Conservation (phyloP, 2,797 vertebrate species). For the Manis pentadactyla region DNA sequence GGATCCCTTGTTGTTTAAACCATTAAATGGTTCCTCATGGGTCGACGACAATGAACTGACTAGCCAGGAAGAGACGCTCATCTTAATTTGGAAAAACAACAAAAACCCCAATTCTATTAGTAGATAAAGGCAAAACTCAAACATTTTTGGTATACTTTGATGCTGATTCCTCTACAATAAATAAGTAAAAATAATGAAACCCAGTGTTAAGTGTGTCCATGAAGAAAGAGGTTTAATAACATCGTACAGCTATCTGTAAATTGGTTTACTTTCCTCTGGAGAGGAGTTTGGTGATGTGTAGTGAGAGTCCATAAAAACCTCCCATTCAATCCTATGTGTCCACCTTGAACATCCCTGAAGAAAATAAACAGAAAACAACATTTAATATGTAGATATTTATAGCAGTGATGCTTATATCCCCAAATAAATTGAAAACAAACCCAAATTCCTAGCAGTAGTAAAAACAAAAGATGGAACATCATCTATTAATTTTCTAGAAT, state of each 20-base stretch:
- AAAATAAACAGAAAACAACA: conserved; percentile 60
- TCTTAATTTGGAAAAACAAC: not conserved
- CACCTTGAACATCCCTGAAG: conserved; percentile 28
- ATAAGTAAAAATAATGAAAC: conserved; percentile 53
- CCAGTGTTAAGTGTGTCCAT: not conserved
- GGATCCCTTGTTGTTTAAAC: not conserved
- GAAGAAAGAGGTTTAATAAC: conserved; percentile 39
- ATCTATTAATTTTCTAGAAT: conserved; percentile 25
- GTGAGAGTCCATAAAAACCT: conserved; percentile 38
- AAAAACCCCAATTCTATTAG: not conserved
- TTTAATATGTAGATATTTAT: conserved; percentile 45
- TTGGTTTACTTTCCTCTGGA: conserved; percentile 55
- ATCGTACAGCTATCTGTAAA: not conserved
- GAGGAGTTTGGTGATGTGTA: conserved; percentile 16
- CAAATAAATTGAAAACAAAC: conserved; percentile 11
- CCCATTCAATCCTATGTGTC: conserved; percentile 24
- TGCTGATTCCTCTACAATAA: conserved; percentile 33
- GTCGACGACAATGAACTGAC: not conserved
- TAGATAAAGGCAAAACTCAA: not conserved
- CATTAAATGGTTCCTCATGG: not conserved
- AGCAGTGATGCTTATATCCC: not conserved
- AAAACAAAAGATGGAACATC: not conserved
- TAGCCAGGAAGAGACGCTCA: not conserved
- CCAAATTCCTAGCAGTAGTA: not conserved
- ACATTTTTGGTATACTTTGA: not conserved